Evolutionary conservation across 2,888 invertebrate genomes (phyloP), one percentile per base, ranked within the genome.

Genomic region (Dolichopus griseipennis): DNA sequence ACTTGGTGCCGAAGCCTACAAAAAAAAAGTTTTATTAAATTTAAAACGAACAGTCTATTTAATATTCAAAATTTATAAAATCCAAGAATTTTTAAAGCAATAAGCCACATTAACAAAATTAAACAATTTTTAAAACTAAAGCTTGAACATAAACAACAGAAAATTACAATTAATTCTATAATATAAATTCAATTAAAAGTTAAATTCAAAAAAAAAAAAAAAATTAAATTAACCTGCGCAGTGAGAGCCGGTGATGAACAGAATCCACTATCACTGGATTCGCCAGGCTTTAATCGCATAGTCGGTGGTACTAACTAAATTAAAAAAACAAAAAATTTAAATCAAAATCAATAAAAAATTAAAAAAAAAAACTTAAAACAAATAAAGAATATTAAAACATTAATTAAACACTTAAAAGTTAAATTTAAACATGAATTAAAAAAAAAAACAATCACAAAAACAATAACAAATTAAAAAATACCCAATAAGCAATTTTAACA

Each of bases 281-380:
- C 81, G 77, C 82, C 81, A 77, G 81, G 80, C 77, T 80, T 81
- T 78, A 87, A 83, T 78, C 87, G 87, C 77, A 83, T 84, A 79
- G 84, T 84, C 78, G 84, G 85, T 83, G 82, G 85, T 81, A 82
- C 79, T 76, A 81, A 81, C 82, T 82, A 80, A 80, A 78, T 77
- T 77, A 79, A 76, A 72, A 72, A 72, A 73, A 72, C 73, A 72
- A 74, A 73, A 77, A 73, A 74, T 74, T 27, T 75, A 73, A 72
- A 72, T 75, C 67, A 72, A 72, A 68, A 73, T 72, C 73, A 73
- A 72, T 69, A 64, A 71, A 74, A 73, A 67, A 71, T 33, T n/a
- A n/a, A 64, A 64, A 18, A 64, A 10, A 20, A 64, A 27, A 64
- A 64, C 6, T 64, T 33, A 67, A 21, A 65, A 52, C 61, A 66